phyloP scores from a whole-genome alignment of 2,113 vertebrate genomes.

The Pitta sordida region DNA sequence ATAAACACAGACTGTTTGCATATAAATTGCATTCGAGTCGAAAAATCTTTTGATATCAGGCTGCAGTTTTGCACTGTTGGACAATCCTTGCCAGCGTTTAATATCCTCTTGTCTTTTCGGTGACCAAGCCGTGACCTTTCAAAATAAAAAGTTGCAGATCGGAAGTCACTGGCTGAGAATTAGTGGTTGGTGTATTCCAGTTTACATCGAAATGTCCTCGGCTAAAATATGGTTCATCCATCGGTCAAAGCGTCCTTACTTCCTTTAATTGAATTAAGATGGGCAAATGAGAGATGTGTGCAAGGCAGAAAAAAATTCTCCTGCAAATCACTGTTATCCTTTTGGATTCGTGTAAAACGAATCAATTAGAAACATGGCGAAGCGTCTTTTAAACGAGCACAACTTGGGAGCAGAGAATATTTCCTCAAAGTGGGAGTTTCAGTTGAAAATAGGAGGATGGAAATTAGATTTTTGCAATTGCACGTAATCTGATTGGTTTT shows the following conservation, averaged over 20 bases:
- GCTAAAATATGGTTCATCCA: constrained; percentile 92
- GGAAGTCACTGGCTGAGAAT: constrained; percentile 83
- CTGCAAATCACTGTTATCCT: constrained; percentile 72
- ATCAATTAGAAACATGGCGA: constrained; percentile 78
- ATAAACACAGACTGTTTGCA: neutral
- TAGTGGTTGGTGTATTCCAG: constrained; percentile 79
- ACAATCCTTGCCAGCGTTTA: constrained; percentile 44
- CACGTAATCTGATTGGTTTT: constrained; percentile 56
- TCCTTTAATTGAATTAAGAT: constrained; percentile 99
- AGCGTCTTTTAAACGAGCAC: constrained; percentile 61
- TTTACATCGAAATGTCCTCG: constrained; percentile 85
- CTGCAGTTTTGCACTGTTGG: neutral
- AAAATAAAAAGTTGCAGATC: constrained; percentile 77
- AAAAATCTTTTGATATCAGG: constrained; percentile 17
- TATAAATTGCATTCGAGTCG: constrained; percentile 4
- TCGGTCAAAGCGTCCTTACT: constrained; percentile 92
- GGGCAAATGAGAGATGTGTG: constrained; percentile 92
- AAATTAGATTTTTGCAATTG: constrained; percentile 63
- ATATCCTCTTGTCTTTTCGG: constrained; percentile 43
- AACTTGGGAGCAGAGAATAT: constrained; percentile 38
- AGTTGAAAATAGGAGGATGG: constrained; percentile 46
- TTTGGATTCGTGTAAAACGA: constrained; percentile 75
- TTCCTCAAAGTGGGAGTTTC: constrained; percentile 64
- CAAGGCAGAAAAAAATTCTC: constrained; percentile 72
- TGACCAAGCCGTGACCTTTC: constrained; percentile 79